phyloP scores from a whole-genome alignment of 2,797 vertebrate species.

The Oceanodroma leucorhoa region DNA sequence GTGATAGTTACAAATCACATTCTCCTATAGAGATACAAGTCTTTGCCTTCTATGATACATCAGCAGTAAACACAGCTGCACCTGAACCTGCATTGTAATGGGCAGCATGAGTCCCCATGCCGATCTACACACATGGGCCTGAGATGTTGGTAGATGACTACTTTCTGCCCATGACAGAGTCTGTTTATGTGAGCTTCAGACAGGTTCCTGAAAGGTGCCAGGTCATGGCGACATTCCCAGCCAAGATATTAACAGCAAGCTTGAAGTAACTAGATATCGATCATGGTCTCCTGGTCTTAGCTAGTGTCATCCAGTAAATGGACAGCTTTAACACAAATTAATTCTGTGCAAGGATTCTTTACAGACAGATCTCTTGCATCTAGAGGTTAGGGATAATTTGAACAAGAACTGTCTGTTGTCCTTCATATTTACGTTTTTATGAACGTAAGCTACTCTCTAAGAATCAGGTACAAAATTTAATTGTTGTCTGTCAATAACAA shows the following conservation, averaged over 20 bases:
- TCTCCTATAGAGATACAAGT: background rate
- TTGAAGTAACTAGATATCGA: background rate
- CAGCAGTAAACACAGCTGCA: background rate
- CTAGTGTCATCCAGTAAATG: accelerated
- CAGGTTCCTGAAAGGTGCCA: background rate
- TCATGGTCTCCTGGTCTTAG: background rate
- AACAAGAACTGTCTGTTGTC: background rate
- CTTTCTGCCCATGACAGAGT: background rate
- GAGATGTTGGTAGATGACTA: background rate
- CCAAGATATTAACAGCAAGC: background rate
- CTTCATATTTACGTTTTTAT: background rate
- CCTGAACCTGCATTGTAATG: background rate
- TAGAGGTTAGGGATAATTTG: background rate
- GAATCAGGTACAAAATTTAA: background rate
- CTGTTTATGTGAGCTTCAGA: background rate
- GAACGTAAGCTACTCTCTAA: background rate
- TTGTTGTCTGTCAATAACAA: background rate
- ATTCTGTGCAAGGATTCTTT: background rate
- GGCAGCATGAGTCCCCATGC: background rate
- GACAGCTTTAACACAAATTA: background rate
- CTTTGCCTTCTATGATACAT: background rate
- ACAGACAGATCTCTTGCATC: background rate
- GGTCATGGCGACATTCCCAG: background rate
- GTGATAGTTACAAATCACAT: background rate
- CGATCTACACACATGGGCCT: accelerated